Percentiles rank a stretch among this genome's conserved stretches.
These are phyloP conservation scores for Acanthosepion pharaonis DNA, from an alignment of 2,888 invertebrate genomes.

Conservation along the genomic window DNA sequence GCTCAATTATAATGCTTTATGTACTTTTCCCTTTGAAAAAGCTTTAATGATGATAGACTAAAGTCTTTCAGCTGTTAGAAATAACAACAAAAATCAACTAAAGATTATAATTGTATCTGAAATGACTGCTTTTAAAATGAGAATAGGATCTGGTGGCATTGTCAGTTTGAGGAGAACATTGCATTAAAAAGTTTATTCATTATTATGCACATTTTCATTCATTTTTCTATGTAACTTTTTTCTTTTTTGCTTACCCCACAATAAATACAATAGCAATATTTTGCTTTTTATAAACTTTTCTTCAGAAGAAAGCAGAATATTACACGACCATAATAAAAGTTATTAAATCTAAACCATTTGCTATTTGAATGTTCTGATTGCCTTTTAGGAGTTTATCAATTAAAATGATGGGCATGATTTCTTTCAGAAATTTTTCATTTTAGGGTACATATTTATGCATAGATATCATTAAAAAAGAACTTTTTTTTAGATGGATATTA, in stretches of 20 bases:
- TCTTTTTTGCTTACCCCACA: neutral
- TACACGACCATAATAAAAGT: no score
- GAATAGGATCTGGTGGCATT: neutral
- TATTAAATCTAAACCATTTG: neutral
- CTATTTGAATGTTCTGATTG: neutral
- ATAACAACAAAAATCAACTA: neutral
- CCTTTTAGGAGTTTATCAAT: no score
- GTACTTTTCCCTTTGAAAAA: neutral
- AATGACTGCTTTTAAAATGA: slow-evolving; percentile 13
- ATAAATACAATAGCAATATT: neutral
- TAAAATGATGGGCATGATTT: no score
- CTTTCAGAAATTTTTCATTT: no score
- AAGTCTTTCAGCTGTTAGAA: neutral
- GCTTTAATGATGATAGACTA: neutral
- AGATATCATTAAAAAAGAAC: no score
- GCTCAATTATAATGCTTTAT: no score
- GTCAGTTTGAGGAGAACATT: neutral
- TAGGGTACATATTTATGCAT: no score
- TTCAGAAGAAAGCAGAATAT: neutral
- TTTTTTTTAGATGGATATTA: no score
- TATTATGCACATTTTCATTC: neutral
- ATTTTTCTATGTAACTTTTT: neutral
- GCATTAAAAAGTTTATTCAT: neutral
- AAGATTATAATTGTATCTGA: neutral
- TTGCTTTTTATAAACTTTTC: neutral